These are phyloP conservation scores for Garrulus glandarius DNA, from an alignment of 2,797 vertebrate species.

Conservation along the genomic window DNA sequence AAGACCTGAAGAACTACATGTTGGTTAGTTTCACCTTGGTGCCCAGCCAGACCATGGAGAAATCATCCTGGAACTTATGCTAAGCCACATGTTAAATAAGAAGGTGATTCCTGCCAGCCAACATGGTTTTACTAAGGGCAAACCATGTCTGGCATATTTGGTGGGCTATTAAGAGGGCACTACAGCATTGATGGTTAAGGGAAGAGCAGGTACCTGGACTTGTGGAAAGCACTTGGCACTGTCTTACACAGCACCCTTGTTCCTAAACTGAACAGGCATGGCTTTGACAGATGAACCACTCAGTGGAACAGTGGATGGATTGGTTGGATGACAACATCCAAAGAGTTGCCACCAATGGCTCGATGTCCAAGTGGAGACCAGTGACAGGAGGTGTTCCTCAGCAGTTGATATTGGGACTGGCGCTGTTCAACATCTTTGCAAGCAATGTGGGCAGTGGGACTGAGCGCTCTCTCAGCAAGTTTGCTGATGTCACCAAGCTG, in stretches of 20 bases:
- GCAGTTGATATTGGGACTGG: neutral
- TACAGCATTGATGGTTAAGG: neutral
- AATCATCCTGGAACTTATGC: neutral
- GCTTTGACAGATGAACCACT: neutral
- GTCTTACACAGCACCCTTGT: neutral
- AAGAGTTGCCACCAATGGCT: neutral
- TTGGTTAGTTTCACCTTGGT: neutral
- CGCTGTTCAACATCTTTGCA: neutral
- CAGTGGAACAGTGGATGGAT: no score
- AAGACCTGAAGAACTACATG: neutral
- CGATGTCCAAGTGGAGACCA: neutral
- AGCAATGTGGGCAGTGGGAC: rapidly evolving
- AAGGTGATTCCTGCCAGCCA: neutral
- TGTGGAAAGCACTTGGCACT: neutral
- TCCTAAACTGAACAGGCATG: neutral
- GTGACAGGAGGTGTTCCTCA: neutral
- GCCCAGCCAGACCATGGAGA: neutral
- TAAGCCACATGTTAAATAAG: neutral
- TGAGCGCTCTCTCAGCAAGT: neutral
- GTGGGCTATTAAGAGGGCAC: rapidly evolving
- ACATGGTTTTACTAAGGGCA: neutral
- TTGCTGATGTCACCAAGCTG: neutral
- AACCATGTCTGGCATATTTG: rapidly evolving
- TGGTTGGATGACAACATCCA: neutral
- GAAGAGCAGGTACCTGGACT: neutral